phyloP scores from a whole-genome alignment of 2,888 invertebrate species.

The Sisyra nigra region DNA sequence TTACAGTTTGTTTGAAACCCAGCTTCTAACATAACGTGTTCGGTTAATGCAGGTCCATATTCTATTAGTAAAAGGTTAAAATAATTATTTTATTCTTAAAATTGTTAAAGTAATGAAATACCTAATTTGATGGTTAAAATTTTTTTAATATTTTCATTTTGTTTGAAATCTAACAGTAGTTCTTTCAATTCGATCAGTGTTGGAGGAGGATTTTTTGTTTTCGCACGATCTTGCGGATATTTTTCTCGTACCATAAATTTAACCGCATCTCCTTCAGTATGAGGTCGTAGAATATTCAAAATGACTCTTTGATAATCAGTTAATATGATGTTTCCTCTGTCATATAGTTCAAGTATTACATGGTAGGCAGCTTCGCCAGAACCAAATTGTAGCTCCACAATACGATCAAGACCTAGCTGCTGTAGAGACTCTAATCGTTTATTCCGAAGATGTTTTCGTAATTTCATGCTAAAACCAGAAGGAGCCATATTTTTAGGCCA shows the following conservation, averaged over 20 bases:
- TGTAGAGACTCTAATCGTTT: conserved; percentile 74
- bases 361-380: conserved; percentile 87
- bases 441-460: conserved; percentile 92
- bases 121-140: conserved; percentile 65
- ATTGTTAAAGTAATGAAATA: conserved; percentile 20
- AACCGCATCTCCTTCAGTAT: conserved; percentile 79
- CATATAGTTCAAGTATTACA: conserved; percentile 87
- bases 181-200: conserved; percentile 36
- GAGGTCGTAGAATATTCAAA: conserved; percentile 81
- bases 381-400: conserved; percentile 92
- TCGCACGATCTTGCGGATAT: conserved; percentile 69
- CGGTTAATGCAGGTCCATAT: conserved; percentile 82
- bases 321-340: conserved; percentile 87
- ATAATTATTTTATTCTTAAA: conserved; percentile 5
- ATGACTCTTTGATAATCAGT: conserved; percentile 84
- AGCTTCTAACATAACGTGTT: conserved; percentile 65
- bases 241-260: conserved; percentile 86
- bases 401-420: conserved; percentile 86
- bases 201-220: conserved; percentile 38
- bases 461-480: conserved; percentile 96
- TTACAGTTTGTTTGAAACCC: conserved; percentile 44
- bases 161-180: conserved; percentile 43
- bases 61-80: conserved; percentile 30
- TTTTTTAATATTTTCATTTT: conserved; percentile 65
- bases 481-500: conserved; percentile 97